Base-by-base conservation (phyloP, 2,797 vertebrate genomes). In the Anas capensis region DNA sequence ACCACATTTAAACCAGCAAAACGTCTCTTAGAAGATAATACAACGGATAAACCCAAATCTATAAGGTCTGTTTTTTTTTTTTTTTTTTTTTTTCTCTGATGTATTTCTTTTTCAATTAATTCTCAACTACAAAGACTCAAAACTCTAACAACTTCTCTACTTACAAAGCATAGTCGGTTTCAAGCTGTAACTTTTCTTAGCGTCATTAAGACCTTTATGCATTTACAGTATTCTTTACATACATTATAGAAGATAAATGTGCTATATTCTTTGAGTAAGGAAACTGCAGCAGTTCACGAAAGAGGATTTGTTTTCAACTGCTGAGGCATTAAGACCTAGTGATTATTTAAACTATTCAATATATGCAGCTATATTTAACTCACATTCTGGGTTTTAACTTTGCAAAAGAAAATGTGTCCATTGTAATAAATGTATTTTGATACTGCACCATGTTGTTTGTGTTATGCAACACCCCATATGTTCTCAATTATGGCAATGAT, bases 281-380 rank as follows among this genome's bases (percentile, higher is more conserved):
- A 92, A 95, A 86, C 57, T 79, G 88, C 86, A 85, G 80, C 34
- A 71, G 61, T 36, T 85, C 81, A 87, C 0, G 29, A 92, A 92
- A 94, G 87, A 96, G 93, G 94, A 97, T 97, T 96, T 60, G 80
- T 96, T 95, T 95, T 87, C 80, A 88, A 84, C 83, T 82, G 79
- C 23, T 70, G 86, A 91, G 93, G 92, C 83, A 93, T 84, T 96
- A 76, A 92, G 87, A 93, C 44, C 36, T 31, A 72, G 92, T 53
- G 82, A 93, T 90, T 85, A 83, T 73, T 90, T 79, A 38, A 89
- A 73, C 61, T 73, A 86, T 86, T 94, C 94, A 92, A 83, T 70
- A 91, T 82, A 90, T 82, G 86, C 87, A 93, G 86, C 92, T 96
- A 96, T 57, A 88, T 75, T 81, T 51, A 84, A 93, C 76, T 62